phyloP scores from a whole-genome alignment of 2,113 vertebrate species.

The Lamprotornis superbus region DNA sequence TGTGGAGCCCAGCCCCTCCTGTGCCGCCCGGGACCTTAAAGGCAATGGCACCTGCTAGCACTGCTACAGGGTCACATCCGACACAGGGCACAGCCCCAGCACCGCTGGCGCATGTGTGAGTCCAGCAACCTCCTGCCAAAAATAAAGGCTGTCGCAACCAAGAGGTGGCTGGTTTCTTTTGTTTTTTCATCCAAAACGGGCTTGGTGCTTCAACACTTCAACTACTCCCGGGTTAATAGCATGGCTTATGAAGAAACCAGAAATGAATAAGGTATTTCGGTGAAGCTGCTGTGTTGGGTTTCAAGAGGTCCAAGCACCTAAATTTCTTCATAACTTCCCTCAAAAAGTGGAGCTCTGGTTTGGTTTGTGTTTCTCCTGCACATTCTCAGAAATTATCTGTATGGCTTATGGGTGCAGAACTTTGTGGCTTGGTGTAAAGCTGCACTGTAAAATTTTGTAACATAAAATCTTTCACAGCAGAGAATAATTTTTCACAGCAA shows the following conservation, averaged over 20 bases:
- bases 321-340: not conserved
- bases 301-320: not conserved
- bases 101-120: accelerated
- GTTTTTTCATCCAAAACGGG: not conserved
- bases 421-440: not conserved
- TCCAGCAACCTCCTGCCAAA: not conserved
- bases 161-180: not conserved
- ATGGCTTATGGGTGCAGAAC: not conserved
- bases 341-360: not conserved
- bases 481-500: not conserved
- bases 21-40: not conserved
- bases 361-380: not conserved
- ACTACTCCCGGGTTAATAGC: accelerated
- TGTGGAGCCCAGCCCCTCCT: not conserved
- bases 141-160: not conserved
- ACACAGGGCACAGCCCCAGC: not conserved
- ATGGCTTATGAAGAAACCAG: not conserved
- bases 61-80: not conserved
- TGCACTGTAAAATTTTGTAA: not conserved
- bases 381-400: not conserved
- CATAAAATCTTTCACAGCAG: not conserved
- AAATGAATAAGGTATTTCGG: not conserved
- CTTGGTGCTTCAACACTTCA: not conserved
- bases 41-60: not conserved
- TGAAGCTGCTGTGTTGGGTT: not conserved